Conservation (phyloP, 1,140 invertebrate species). For the Hycleus phaleratus region DNA sequence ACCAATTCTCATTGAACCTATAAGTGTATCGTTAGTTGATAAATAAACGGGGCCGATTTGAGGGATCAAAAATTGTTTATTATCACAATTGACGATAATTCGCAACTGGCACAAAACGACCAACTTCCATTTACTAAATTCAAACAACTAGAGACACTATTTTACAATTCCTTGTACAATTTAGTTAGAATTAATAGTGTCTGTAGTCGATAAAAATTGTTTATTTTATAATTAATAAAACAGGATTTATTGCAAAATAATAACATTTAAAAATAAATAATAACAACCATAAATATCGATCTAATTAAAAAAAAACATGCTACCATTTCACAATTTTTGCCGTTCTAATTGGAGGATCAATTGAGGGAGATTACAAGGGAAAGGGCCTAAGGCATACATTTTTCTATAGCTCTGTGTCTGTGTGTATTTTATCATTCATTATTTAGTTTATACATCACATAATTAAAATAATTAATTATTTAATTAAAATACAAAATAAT, state of each 20-base stretch:
- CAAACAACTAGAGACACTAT: too few species aligned
- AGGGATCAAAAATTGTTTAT: conserved; percentile 33
- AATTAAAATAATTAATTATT: conserved; percentile 8
- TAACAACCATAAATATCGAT: conserved; percentile 35
- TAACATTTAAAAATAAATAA: conserved; percentile 33
- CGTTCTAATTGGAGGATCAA: too few species aligned
- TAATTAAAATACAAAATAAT: conserved; percentile 15
- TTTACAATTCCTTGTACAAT: too few species aligned
- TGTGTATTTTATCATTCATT: background rate
- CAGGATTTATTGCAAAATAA: conserved; percentile 27
- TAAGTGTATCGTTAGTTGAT: too few species aligned
- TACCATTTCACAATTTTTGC: background rate
- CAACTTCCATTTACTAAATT: too few species aligned
- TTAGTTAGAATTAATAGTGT: too few species aligned
- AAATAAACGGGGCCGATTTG: too few species aligned
- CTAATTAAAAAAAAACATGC: conserved; percentile 27
- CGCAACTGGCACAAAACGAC: conserved; percentile 21
- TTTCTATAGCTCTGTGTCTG: background rate
- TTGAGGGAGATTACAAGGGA: background rate
- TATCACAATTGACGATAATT: conserved; percentile 34
- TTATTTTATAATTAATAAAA: conserved; percentile 1
- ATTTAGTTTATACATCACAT: conserved; percentile 19
- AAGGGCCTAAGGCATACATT: too few species aligned
- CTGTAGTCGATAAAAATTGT: too few species aligned
- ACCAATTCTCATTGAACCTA: too few species aligned